These are phyloP conservation scores for Anhinga anhinga DNA, from an alignment of 2,113 vertebrate genomes.

Conservation along the genomic window DNA sequence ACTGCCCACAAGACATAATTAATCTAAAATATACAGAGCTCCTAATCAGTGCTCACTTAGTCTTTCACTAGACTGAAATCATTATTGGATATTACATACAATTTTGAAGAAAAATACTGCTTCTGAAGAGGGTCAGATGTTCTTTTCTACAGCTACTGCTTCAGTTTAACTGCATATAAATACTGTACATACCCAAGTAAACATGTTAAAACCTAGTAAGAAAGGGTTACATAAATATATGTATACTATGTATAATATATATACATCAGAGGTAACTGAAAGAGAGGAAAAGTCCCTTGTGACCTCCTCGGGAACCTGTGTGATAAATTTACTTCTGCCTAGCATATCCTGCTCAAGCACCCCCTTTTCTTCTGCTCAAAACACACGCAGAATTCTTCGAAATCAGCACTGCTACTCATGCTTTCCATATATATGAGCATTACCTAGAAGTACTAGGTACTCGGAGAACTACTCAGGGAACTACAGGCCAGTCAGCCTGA, in stretches of 20 bases:
- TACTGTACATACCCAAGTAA: background rate
- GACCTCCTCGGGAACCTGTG: background rate
- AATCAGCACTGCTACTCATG: background rate
- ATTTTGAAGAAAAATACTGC: conserved; percentile 28
- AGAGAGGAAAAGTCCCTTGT: background rate
- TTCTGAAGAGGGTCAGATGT: conserved; percentile 40
- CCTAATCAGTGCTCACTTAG: conserved; percentile 18
- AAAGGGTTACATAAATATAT: background rate
- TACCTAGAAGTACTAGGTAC: background rate
- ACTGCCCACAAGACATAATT: conserved; percentile 46
- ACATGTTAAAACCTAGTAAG: background rate
- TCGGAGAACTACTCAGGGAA: too few relatives aligned
- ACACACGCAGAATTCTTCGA: background rate
- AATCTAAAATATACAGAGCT: conserved; percentile 31
- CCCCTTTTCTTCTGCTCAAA: background rate
- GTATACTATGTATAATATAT: background rate
- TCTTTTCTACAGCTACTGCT: conserved; percentile 8
- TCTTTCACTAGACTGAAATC: conserved; percentile 17
- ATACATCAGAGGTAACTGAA: background rate
- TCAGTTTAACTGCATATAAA: background rate
- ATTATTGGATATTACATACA: conserved; percentile 22
- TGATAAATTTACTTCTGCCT: background rate
- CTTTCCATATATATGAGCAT: background rate
- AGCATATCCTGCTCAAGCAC: background rate
- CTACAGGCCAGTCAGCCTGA: too few relatives aligned